These are phyloP conservation scores for Mareca penelope DNA, from an alignment of 2,797 vertebrate genomes.

Conservation along the genomic window DNA sequence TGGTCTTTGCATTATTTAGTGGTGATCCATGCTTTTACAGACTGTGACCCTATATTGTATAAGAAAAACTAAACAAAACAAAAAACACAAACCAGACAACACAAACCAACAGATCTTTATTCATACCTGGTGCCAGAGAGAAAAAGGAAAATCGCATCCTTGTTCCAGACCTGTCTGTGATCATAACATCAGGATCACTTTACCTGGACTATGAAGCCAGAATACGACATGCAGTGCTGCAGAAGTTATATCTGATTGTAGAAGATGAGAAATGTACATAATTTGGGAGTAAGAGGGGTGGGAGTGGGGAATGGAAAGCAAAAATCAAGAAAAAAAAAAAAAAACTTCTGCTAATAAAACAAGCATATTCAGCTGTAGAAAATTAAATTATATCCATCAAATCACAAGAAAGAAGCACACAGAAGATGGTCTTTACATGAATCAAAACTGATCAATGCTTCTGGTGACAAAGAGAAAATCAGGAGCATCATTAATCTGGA, in stretches of 20 bases:
- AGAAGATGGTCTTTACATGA: not conserved
- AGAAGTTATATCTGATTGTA: not conserved
- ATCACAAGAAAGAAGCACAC: not conserved
- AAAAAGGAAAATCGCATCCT: not conserved
- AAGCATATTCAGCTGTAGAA: not conserved
- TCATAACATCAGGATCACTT: not conserved
- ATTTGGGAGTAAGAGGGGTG: not conserved
- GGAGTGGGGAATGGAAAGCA: not conserved
- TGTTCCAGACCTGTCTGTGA: not conserved
- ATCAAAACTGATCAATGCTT: slow-evolving; percentile 11
- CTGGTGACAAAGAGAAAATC: slow-evolving; percentile 2
- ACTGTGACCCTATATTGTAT: not conserved
- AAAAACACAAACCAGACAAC: not conserved
- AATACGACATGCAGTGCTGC: not conserved
- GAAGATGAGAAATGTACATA: not conserved
- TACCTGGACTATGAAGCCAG: not conserved
- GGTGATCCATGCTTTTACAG: not conserved
- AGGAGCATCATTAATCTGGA: not conserved
- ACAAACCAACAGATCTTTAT: not conserved
- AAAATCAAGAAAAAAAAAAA: not conserved
- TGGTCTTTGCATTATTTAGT: slow-evolving; percentile 7
- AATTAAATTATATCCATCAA: not conserved
- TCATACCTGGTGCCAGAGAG: not conserved
- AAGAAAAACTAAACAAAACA: not conserved
- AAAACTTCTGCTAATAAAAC: not conserved